These are phyloP conservation scores for Halocynthia roretzi DNA, from an alignment of 23 tunicate species.

Conservation along the genomic window DNA sequence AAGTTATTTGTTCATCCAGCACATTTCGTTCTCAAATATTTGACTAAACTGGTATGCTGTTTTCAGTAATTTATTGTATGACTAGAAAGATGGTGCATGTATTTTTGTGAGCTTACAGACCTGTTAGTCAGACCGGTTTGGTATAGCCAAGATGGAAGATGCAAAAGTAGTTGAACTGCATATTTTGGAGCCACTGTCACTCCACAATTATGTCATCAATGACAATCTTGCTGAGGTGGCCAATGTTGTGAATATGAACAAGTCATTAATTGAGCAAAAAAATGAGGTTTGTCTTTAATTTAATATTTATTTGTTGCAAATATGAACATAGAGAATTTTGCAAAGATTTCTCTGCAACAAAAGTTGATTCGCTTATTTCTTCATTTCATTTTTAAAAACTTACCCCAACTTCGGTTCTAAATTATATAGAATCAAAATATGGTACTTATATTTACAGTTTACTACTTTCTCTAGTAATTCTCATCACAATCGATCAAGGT, in stretches of 20 bases:
- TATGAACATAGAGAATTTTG: not conserved
- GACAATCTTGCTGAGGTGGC: not conserved
- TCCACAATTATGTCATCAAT: constrained; percentile 5
- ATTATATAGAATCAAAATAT: no score
- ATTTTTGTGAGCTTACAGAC: no score
- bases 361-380: not conserved
- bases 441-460: no score
- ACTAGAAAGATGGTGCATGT: no score
- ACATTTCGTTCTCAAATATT: no score
- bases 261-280: constrained; percentile 5
- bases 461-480: no score
- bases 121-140: not conserved
- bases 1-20: no score
- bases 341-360: not conserved
- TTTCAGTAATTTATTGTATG: no score
- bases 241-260: not conserved
- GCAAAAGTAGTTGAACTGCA: constrained; percentile 21
- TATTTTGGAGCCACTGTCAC: constrained; percentile 4
- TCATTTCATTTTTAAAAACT: not conserved
- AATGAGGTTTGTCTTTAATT: not conserved
- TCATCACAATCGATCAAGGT: no score
- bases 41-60: no score
- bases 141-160: constrained; percentile 13
- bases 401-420: no score
- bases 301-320: not conserved